These are phyloP conservation scores for Pegea sp. DNA, from an alignment of 23 tunicate genomes.

Conservation along the genomic window DNA sequence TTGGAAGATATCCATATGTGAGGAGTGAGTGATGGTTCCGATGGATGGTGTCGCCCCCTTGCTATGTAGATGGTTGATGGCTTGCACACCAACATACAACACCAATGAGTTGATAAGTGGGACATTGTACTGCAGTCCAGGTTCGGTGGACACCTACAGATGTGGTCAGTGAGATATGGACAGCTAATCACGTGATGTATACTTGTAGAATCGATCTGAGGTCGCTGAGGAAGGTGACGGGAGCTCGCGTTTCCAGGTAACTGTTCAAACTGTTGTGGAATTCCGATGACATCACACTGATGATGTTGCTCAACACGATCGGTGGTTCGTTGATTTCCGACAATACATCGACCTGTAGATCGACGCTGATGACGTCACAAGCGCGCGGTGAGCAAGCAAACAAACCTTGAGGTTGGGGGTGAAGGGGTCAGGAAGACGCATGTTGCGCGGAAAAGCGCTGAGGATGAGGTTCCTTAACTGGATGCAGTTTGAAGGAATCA, in stretches of 20 bases:
- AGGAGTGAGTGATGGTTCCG: conserved; percentile 77
- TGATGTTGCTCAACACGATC: conserved; percentile 54
- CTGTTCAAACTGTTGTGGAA: conserved; percentile 66
- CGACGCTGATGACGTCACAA: too few relatives aligned
- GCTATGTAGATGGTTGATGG: conserved; percentile 55
- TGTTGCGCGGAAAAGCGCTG: conserved; percentile 91
- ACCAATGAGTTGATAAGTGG: conserved; percentile 92
- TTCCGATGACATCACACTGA: conserved; percentile 47
- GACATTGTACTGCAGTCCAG: conserved; percentile 66
- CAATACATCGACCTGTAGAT: conserved; percentile 65
- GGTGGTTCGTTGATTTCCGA: conserved; percentile 85
- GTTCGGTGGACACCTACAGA: conserved; percentile 26
- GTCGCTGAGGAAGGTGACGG: conserved; percentile 70
- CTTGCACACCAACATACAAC: conserved; percentile 87
- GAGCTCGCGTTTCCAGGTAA: conserved; percentile 71
- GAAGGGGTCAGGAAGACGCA: conserved; percentile 89
- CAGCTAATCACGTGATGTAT: background rate
- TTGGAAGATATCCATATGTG: conserved; percentile 99
- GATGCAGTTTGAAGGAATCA: conserved; percentile 97
- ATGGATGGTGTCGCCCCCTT: conserved; percentile 61
- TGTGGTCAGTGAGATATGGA: background rate
- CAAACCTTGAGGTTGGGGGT: conserved; percentile 84
- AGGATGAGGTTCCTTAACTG: conserved; percentile 88
- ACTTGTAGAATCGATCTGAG: conserved; percentile 62
- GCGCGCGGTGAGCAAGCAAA: too few relatives aligned